Evolutionary conservation across 2,888 invertebrate species (phyloP), one percentile per base, ranked within the genome.

Genomic region (Griposia aprilina): DNA sequence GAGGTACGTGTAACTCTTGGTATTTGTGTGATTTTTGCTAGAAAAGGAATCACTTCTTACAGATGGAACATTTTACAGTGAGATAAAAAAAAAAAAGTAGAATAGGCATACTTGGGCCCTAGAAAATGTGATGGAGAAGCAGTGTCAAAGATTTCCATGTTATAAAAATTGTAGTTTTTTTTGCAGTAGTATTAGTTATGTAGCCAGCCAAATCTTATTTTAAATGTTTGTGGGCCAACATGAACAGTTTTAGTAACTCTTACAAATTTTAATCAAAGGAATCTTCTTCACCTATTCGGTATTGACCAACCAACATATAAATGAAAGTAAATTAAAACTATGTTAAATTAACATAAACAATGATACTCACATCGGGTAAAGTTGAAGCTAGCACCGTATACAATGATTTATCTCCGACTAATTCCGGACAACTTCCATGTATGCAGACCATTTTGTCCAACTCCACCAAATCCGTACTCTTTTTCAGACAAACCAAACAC

Each of bases 361-460:
- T 13, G 77, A 88, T 90, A 94, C 96, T 94, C 87, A 97, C 96
- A 91, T 94, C 93, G 1, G 96, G 95, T 75, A 96, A 89, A 17
- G 94, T 93, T 26, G 94, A 87, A 6, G 91, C 91, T 62, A 96
- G 82, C 75, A 96, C 92, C 70, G 85, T 93, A 74, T 92, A 91
- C 67, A 96, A 81, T 23, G 89, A 90, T 60, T 89, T 92, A 57
- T 95, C 93, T 17, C 96, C 96, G 62, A 91, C 92, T 74, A 95
- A 84, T 50, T 94, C 96, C 0, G 94, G 94, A 81, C 93, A 94
- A 6, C 95, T 95, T 10, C 96, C 96, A 81, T 95, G 93, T 0
- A 97, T 84, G 66, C 91, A 91, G 3, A 96, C 85, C 77, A 88
- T 90, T 45, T 93, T 93, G 71, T 94, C 90, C 84, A 96, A 81